phyloP scores from a whole-genome alignment of 2,888 invertebrate genomes.

The Slavum lentiscoides region DNA sequence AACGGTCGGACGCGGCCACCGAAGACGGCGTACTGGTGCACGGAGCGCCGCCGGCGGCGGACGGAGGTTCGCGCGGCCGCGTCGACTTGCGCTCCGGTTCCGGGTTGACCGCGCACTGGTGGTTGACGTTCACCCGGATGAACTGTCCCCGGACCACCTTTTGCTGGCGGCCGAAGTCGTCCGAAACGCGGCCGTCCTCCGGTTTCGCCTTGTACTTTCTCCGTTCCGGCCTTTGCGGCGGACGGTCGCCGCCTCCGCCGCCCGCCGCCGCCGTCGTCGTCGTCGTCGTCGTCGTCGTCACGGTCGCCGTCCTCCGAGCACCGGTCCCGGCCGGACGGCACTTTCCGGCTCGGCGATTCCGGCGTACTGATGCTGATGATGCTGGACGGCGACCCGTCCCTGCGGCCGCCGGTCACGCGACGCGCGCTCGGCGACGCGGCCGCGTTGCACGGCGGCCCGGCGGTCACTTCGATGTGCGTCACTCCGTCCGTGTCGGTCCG shows the following conservation, averaged over 20 bases:
- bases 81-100: constrained; percentile 15
- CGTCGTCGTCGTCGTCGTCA: not conserved
- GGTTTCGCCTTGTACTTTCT: constrained; percentile 54
- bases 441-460: constrained; percentile 49
- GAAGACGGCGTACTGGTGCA: not conserved
- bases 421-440: not conserved
- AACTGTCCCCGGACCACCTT: constrained; percentile 56
- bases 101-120: constrained; percentile 26
- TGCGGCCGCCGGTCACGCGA: not conserved
- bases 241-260: constrained; percentile 2
- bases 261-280: not conserved
- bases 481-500: constrained; percentile 63
- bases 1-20: not conserved
- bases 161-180: constrained; percentile 23
- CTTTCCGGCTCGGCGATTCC: constrained; percentile 56
- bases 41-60: constrained; percentile 8
- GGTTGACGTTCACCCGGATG: constrained; percentile 54
- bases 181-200: constrained; percentile 23
- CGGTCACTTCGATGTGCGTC: constrained; percentile 63
- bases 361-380: constrained; percentile 61
- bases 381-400: constrained; percentile 56
- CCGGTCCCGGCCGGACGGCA: constrained; percentile 30
- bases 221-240: constrained; percentile 56
- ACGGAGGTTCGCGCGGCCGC: constrained; percentile 7
- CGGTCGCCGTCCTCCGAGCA: constrained; percentile 24